Base-by-base conservation (phyloP, 2,797 vertebrate genomes). In the Pseudochirops corinnae region DNA sequence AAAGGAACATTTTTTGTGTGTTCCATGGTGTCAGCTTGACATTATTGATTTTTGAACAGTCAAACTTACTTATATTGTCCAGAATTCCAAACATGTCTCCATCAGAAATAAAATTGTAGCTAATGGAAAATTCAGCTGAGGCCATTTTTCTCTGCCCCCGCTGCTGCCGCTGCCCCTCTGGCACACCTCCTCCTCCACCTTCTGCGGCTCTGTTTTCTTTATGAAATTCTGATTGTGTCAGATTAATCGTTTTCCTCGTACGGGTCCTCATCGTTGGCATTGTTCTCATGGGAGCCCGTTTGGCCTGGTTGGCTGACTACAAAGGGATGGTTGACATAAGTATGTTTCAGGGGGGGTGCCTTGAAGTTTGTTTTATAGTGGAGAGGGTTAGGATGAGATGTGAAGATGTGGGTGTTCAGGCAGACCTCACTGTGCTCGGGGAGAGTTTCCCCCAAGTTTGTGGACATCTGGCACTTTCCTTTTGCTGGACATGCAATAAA, bases 1-100 rank as follows among this genome's bases (percentile, higher is more conserved):
- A 98, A 98, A 96, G 97, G 98, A 98, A 98, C 97, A 96, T 97
- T 98, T 98, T 98, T 98, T 98, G 98, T 98, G 96, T 97, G 96
- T 98, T 98, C 98, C 98, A 0, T 98, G 96, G 96, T 98, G 97
- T 98, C 98, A 98, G 98, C 97, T 98, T 99, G 98, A 98, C 97
- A 92, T 98, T 99, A 99, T 99, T 99, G 98, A 99, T 99, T 99
- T 99, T 98, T 98, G 97, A 98, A 97, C 98, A 98, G 98, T 98
- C 97, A 98, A 98, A 99, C 98, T 99, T 98, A 97, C 97, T 98
- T 98, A 98, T 82, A 97, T 98, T 98, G 98, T 98, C 97, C 97
- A 96, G 98, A 98, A 99, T 99, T 98, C 98, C 98, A 98, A 98
- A 98, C 97, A 97, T 98, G 98, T 98, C 97, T 98, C 97, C 97